Percentiles rank a stretch among this genome's conserved stretches.
Evolutionary conservation across 2,888 invertebrate genomes (phyloP).

Genomic region (Diaphora mendica): DNA sequence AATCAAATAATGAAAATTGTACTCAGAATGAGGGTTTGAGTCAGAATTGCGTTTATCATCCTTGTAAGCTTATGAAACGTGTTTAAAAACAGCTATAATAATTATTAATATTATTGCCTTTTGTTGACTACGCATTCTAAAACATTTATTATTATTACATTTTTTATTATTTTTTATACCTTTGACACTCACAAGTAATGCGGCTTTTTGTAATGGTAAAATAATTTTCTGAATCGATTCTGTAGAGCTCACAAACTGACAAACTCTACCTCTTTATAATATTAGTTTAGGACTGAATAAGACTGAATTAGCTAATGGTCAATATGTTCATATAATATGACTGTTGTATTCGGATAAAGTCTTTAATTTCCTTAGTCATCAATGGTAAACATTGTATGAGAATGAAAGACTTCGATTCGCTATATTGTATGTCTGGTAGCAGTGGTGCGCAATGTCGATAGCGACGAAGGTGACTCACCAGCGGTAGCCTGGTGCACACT

Average conservation of each 20-base stretch:
- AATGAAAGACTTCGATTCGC: constrained; percentile 33
- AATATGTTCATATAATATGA: background rate
- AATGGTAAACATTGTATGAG: background rate
- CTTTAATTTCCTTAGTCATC: constrained; percentile 11
- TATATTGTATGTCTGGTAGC: constrained; percentile 21
- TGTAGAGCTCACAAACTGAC: too few species aligned
- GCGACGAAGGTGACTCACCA: constrained; percentile 56
- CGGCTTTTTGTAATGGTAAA: too few species aligned
- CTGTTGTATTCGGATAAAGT: background rate
- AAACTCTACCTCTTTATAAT: too few species aligned
- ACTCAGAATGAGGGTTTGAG: background rate
- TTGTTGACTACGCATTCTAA: too few species aligned
- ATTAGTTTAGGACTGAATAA: background rate
- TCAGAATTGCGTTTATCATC: background rate
- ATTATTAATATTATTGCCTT: too few species aligned
- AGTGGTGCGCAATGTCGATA: constrained; percentile 52
- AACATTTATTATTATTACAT: background rate
- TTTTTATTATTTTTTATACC: too few species aligned
- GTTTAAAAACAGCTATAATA: too few species aligned
- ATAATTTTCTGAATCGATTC: too few species aligned
- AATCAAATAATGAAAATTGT: background rate
- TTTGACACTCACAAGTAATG: too few species aligned
- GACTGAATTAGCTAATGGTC: background rate
- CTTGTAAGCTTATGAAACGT: background rate
- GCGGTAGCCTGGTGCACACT: constrained; percentile 41